Percentiles rank a stretch among this genome's conserved stretches.
Evolutionary conservation across 2,113 vertebrate species (phyloP).

Genomic region (Orthonyx spaldingii): DNA sequence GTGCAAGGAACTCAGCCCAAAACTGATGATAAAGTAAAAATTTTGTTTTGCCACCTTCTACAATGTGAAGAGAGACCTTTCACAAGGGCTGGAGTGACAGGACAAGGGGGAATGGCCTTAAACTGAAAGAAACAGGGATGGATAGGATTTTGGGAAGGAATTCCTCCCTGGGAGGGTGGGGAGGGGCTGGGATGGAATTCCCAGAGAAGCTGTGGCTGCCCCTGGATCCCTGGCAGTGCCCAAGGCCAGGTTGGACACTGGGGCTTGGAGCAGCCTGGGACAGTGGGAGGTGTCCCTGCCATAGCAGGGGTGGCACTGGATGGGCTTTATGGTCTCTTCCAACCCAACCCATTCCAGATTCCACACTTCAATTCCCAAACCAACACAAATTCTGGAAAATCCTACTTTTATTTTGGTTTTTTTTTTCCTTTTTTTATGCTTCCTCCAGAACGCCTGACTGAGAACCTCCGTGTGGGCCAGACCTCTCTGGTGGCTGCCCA

Average conservation of each 20-base stretch:
- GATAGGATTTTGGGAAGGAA: fast-evolving
- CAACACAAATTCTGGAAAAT: neutral
- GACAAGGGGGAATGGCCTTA: neutral
- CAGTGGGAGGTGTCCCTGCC: neutral
- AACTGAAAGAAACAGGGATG: fast-evolving
- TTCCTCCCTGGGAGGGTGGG: neutral
- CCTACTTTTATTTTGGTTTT: neutral
- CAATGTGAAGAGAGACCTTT: neutral
- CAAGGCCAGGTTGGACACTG: neutral
- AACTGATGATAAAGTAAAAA: neutral
- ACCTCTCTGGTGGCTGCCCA: slow-evolving; percentile 83
- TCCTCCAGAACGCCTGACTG: slow-evolving; percentile 88
- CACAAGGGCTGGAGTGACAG: neutral
- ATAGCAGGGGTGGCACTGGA: fast-evolving
- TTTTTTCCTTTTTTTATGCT: neutral
- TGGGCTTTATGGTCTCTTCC: fast-evolving
- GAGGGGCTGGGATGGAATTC: fast-evolving
- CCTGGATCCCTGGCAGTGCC: neutral
- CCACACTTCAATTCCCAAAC: neutral
- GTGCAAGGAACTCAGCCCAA: neutral
- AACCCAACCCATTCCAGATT: neutral
- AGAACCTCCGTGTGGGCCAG: slow-evolving; percentile 87
- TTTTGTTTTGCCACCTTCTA: neutral
- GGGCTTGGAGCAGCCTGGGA: neutral
- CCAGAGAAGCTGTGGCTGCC: neutral